Base-by-base conservation (phyloP, 2,113 vertebrate genomes). In the Diadophis punctatus region DNA sequence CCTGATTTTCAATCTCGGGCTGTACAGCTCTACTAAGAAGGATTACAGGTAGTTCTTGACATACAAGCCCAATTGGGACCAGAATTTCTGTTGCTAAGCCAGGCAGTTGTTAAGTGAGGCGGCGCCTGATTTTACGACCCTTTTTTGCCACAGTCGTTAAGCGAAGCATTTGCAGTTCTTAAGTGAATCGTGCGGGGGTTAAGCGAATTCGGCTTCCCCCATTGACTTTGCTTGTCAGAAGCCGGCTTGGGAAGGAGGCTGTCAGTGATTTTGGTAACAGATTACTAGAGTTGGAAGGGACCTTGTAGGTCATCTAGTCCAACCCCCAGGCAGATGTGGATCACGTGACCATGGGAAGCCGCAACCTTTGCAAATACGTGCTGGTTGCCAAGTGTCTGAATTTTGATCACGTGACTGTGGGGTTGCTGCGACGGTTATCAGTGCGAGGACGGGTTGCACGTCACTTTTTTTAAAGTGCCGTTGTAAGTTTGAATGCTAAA, bases 41-140 rank as follows among this genome's bases (percentile, higher is more conserved):
- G 7, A 58, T 23, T 25, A 23, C 7, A 58, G 22, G 22, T 8
- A 23, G 55, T 58, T 8, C 22, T 58, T 58, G 55, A 58, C 2
- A 0, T 58, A 25, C 55, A 23, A 8, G 22, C 22, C 22, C 22
- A 58, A 2, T 58, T 23, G 55, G 55, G 7, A 58, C 22, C 22
- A 7, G 55, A 23, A 23, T 23, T 56, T 56, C 55, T 58, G 22
- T 58, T 25, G 55, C 55, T 58, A 23, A 58, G 22, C 7, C 2
- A 58, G 55, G 55, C 55, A 63, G 58, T 30, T 63, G 58, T 30
- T 12, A 63, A 63, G 27, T 4, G 60, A 30, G 27, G n/a, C 1
- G 4, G 27, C 1, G 4, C 11, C 60, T 0, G 27, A 14, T 63
- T 63, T 63, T 11, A 12, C 3, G 3, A 23, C 0, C 22, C 25